Conservation (phyloP, 1,140 invertebrate genomes). For the Drosophila funebris region DNA sequence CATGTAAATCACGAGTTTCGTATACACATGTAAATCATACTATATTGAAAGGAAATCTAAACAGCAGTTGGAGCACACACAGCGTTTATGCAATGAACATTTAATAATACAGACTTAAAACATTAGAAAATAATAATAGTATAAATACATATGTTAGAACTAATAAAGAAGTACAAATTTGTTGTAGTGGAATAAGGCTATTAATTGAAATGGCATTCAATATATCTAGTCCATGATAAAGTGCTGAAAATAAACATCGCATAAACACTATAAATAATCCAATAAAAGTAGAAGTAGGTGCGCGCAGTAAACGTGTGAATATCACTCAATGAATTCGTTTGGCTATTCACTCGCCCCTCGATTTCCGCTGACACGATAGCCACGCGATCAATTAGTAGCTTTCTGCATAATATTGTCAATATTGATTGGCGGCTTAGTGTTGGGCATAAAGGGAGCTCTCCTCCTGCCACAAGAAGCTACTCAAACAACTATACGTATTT, state of each 20-base stretch:
- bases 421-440: conserved; percentile 23
- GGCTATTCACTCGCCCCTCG: conserved; percentile 16
- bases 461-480: neutral
- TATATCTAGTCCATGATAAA: neutral
- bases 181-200: neutral
- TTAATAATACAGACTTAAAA: neutral
- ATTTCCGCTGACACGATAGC: conserved; percentile 33
- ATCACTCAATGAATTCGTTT: conserved; percentile 57
- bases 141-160: neutral
- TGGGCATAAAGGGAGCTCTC: conserved; percentile 17
- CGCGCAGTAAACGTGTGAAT: conserved; percentile 64
- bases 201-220: neutral
- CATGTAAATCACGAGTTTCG: conserved; percentile 60
- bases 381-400: conserved; percentile 66
- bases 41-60: conserved; percentile 24
- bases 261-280: conserved; percentile 4
- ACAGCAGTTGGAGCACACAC: neutral
- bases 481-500: conserved; percentile 48
- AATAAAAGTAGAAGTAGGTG: conserved; percentile 3
- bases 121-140: neutral
- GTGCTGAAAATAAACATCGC: neutral
- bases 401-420: conserved; percentile 59
- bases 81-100: conserved; percentile 20
- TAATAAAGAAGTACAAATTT: too few species aligned
- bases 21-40: conserved; percentile 48